Evolutionary conservation across 2,888 invertebrate genomes (phyloP), one percentile per base, ranked within the genome.

Genomic region (Phalera bucephala): DNA sequence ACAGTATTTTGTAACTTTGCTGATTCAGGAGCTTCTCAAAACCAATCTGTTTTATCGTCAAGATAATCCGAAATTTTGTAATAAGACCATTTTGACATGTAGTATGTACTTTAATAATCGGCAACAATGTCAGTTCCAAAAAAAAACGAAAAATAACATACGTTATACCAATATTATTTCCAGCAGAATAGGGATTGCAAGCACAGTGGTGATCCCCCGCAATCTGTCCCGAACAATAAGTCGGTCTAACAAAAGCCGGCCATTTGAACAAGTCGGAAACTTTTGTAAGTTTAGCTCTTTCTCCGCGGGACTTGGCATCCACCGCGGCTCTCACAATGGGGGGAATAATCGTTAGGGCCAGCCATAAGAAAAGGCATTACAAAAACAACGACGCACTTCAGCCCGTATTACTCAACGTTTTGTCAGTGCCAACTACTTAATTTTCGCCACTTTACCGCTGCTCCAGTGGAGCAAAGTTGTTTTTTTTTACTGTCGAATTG

Each of bases 191-290:
- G 3, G 11, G 6, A 19, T 19, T 8, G 29, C 45, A 45, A 65
- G 57, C 73, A 64, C 73, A 58, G 62, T 60, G 77, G 76, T 81
- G 85, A 84, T 86, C 87, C 85, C 70, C 67, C 62, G 78, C 88
- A 87, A 89, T 88, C 88, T 88, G 86, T 87, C 84, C 79, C 78
- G 82, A 87, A 89, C 88, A 89, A 88, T 88, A 89, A 86, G 87
- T 88, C 83, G 78, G 74, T 79, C 79, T 75, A 83, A 89, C 88
- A 89, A 89, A 88, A 86, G 88, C 88, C 77, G 80, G 77, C 87
- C 82, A 86, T 89, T 88, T 80, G 84, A 88, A 88, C 87, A 81
- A 88, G 85, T 85, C 81, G 83, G 80, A 77, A 87, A 89, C 84
- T 88, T 89, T 87, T 85, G 88, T 85, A 84, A 87, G 86, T 84